These are phyloP conservation scores for Spilarctia lutea DNA, from an alignment of 2,888 invertebrate species.

Conservation along the genomic window DNA sequence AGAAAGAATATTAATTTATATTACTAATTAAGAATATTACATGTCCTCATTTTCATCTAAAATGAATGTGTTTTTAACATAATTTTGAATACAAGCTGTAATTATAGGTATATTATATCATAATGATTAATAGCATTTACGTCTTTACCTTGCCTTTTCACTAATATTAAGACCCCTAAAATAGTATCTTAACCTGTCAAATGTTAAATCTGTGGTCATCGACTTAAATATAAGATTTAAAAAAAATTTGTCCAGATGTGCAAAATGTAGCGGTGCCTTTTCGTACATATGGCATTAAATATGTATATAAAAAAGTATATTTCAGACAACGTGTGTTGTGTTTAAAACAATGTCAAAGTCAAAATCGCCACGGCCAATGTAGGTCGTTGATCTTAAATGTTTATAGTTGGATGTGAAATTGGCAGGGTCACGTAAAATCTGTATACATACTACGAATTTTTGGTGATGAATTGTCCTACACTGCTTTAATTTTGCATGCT, in stretches of 20 bases:
- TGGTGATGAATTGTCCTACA: background rate
- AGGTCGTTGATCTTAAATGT: slow-evolving; percentile 14
- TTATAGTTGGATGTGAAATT: background rate
- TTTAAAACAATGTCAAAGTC: slow-evolving; percentile 12
- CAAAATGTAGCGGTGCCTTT: background rate
- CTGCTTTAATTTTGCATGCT: too few relatives aligned
- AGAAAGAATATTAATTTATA: background rate
- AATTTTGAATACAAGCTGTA: too few relatives aligned
- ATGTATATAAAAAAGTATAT: background rate
- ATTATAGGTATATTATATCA: too few relatives aligned
- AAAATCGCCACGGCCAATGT: slow-evolving; percentile 13
- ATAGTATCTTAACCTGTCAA: too few relatives aligned
- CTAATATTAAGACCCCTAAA: too few relatives aligned
- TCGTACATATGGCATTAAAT: background rate
- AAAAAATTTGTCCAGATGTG: background rate
- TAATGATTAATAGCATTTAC: too few relatives aligned
- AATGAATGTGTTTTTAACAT: background rate
- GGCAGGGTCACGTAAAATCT: slow-evolving; percentile 2
- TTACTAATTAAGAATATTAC: background rate
- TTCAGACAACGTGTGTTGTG: background rate
- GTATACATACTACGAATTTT: background rate
- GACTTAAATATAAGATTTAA: background rate
- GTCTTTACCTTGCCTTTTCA: too few relatives aligned
- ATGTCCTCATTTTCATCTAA: background rate
- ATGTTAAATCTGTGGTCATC: background rate